Evolutionary conservation across 35 echinoderm and acorn worm species (phyloP).

Genomic region (Ptychodera flava): DNA sequence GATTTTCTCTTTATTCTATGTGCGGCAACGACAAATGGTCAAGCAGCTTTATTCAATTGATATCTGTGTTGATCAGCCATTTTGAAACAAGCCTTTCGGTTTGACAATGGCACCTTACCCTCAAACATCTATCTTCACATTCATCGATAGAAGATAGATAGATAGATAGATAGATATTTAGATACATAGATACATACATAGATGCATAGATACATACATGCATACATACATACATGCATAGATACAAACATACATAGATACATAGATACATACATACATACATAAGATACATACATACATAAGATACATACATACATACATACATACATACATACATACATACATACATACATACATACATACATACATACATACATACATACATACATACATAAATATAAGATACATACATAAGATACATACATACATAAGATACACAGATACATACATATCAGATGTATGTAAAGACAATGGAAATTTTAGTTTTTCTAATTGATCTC

Average conservation of each 20-base stretch:
- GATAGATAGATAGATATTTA: no score
- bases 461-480: no score
- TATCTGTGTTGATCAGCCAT: no score
- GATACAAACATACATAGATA: neutral
- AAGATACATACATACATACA: neutral
- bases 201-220: neutral
- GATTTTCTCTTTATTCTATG: no score
- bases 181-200: neutral
- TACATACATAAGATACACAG: neutral
- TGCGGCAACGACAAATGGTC: no score
- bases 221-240: neutral
- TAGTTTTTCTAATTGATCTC: no score
- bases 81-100: no score
- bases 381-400: neutral
- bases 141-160: no score
- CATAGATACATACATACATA: neutral
- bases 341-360: neutral
- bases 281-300: neutral
- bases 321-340: neutral
- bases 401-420: neutral
- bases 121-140: no score
- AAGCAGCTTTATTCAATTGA: no score
- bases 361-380: slow-evolving; percentile 2
- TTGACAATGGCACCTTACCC: no score
- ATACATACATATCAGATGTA: neutral